phyloP scores from a whole-genome alignment of 2,888 invertebrate species.

The Deilephila elpenor region DNA sequence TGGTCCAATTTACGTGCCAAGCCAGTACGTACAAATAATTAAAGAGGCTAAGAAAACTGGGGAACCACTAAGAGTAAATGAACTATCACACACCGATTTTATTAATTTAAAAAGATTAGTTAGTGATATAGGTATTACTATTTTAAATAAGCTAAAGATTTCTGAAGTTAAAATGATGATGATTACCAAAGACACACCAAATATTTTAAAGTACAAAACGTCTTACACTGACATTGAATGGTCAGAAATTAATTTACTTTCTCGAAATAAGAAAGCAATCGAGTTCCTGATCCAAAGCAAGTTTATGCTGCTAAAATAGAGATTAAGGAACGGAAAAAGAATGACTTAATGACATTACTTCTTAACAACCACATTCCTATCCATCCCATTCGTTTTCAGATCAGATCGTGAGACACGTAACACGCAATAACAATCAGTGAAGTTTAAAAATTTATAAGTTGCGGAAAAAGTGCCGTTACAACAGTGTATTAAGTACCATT shows the following conservation, averaged over 20 bases:
- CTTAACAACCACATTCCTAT: neutral
- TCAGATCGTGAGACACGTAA: no score
- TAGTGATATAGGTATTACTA: neutral
- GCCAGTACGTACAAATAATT: constrained; percentile 5
- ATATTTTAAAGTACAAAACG: neutral
- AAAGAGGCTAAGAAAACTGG: neutral
- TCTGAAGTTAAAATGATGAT: constrained; percentile 13
- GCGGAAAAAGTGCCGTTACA: no score
- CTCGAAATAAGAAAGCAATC: neutral
- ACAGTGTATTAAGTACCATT: no score
- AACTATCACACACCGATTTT: constrained; percentile 25
- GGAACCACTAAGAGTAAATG: neutral
- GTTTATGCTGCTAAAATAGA: neutral
- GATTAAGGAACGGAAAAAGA: neutral
- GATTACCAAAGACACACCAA: neutral
- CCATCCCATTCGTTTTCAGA: no score
- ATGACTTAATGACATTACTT: neutral
- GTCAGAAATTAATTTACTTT: constrained; percentile 5
- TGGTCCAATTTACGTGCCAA: constrained; percentile 32
- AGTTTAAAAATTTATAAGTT: no score
- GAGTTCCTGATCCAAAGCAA: constrained; percentile 7
- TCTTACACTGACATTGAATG: constrained; percentile 4
- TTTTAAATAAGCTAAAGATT: constrained; percentile 25
- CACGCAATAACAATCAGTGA: no score
- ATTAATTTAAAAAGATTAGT: constrained; percentile 28